Conservation (phyloP, 1,140 invertebrate species). For the Potamilus streckersoni region DNA sequence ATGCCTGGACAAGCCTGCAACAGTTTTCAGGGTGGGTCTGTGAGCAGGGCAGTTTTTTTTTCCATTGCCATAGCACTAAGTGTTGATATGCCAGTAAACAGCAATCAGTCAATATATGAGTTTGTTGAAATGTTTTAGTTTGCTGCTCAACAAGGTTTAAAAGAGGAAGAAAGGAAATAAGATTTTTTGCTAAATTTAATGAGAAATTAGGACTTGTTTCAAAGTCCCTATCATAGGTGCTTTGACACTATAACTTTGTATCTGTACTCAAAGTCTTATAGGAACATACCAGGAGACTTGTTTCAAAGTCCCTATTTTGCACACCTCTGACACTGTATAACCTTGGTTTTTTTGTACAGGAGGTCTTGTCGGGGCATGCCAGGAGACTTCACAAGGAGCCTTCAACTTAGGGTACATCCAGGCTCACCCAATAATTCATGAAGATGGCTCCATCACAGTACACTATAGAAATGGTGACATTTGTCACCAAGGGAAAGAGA, state of each 20-base stretch:
- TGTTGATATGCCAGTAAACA: too few species aligned
- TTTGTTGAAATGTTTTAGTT: too few species aligned
- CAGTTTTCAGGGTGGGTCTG: too few species aligned
- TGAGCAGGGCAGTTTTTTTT: too few species aligned
- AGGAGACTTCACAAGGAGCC: slow-evolving; percentile 30
- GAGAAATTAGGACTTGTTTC: not conserved
- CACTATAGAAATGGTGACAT: slow-evolving; percentile 50
- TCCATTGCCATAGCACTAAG: too few species aligned
- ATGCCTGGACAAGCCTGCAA: too few species aligned
- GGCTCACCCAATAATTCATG: slow-evolving; percentile 47
- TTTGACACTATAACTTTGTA: slow-evolving; percentile 2
- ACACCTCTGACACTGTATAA: not conserved
- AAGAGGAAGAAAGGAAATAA: too few species aligned
- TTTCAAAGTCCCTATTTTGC: not conserved
- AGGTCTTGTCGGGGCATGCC: slow-evolving; percentile 58
- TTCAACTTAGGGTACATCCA: slow-evolving; percentile 61
- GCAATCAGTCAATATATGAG: too few species aligned
- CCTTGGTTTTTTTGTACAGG: slow-evolving; percentile 34
- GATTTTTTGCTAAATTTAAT: too few species aligned
- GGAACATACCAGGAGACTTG: slow-evolving; percentile 51
- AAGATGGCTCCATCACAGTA: slow-evolving; percentile 50
- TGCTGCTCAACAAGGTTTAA: too few species aligned
- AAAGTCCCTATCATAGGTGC: not conserved
- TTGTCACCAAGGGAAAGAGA: slow-evolving; percentile 47
- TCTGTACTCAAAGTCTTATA: slow-evolving; percentile 48